phyloP scores from a whole-genome alignment of 1,140 invertebrate species.

The Drosophila lacteicornis region DNA sequence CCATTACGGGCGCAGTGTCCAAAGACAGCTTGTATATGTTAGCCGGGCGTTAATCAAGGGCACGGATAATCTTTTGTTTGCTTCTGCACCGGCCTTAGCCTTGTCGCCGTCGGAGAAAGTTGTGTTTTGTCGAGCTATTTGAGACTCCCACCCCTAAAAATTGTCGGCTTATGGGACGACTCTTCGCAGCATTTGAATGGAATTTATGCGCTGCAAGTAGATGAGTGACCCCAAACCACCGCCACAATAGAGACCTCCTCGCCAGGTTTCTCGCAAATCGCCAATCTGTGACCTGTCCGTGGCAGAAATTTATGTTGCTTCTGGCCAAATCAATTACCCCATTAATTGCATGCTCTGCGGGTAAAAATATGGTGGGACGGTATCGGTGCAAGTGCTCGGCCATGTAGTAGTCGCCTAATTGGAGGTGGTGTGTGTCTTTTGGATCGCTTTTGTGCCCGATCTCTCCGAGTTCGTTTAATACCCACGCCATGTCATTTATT shows the following conservation, averaged over 20 bases:
- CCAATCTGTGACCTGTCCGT: slow-evolving; percentile 41
- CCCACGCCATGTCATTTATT: slow-evolving; percentile 75
- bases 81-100: slow-evolving; percentile 45
- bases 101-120: slow-evolving; percentile 43
- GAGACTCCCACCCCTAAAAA: slow-evolving; percentile 32
- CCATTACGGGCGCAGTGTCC: slow-evolving; percentile 24
- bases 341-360: slow-evolving; percentile 57
- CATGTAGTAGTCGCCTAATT: slow-evolving; percentile 35
- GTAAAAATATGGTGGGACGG: slow-evolving; percentile 11
- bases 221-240: slow-evolving; percentile 3
- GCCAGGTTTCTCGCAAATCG: not conserved
- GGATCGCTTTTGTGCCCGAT: slow-evolving; percentile 19
- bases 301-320: slow-evolving; percentile 58
- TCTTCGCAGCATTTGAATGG: slow-evolving; percentile 63
- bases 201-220: slow-evolving; percentile 70
- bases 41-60: slow-evolving; percentile 59
- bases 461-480: slow-evolving; percentile 55
- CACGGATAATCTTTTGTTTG: slow-evolving; percentile 82
- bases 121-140: slow-evolving; percentile 51
- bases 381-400: slow-evolving; percentile 14
- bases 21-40: slow-evolving; percentile 44
- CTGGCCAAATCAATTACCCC: slow-evolving; percentile 65
- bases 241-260: not conserved
- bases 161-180: slow-evolving; percentile 53
- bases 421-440: slow-evolving; percentile 49